phyloP scores from a whole-genome alignment of 2,888 invertebrate genomes.

The Nycteola revayana region DNA sequence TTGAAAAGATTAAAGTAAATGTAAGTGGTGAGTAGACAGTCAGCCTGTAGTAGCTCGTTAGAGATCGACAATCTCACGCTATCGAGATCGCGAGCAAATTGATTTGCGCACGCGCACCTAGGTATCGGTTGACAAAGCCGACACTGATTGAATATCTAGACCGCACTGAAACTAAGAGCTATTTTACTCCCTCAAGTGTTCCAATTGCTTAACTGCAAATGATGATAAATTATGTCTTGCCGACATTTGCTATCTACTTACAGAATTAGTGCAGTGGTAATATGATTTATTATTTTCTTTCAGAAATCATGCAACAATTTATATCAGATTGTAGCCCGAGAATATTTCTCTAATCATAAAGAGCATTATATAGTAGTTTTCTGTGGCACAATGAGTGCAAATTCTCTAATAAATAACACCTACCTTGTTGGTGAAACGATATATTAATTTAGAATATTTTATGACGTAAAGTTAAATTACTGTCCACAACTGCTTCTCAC shows the following conservation, averaged over 20 bases:
- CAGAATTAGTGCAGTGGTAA: no score
- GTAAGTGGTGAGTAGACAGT: slow-evolving; percentile 34
- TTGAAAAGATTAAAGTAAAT: slow-evolving; percentile 20
- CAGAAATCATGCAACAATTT: no score
- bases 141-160: slow-evolving; percentile 49
- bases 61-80: slow-evolving; percentile 58
- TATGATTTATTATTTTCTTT: no score
- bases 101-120: slow-evolving; percentile 64
- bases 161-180: slow-evolving; percentile 30
- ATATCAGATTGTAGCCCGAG: no score
- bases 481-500: slow-evolving; percentile 66
- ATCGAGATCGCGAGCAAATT: slow-evolving; percentile 64
- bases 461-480: slow-evolving; percentile 42
- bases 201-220: slow-evolving; percentile 28
- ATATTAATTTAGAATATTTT: slow-evolving; percentile 34
- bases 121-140: slow-evolving; percentile 55
- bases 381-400: slow-evolving; percentile 14
- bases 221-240: slow-evolving; percentile 27
- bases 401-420: slow-evolving; percentile 24
- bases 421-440: slow-evolving; percentile 30
- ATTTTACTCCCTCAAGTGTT: slow-evolving; percentile 26
- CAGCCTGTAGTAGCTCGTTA: slow-evolving; percentile 47
- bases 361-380: slow-evolving; percentile 2
- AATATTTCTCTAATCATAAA: no score
- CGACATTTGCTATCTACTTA: slow-evolving; percentile 13